Base-by-base conservation (phyloP, 2,888 invertebrate species). In the Yponomeuta malinellus region DNA sequence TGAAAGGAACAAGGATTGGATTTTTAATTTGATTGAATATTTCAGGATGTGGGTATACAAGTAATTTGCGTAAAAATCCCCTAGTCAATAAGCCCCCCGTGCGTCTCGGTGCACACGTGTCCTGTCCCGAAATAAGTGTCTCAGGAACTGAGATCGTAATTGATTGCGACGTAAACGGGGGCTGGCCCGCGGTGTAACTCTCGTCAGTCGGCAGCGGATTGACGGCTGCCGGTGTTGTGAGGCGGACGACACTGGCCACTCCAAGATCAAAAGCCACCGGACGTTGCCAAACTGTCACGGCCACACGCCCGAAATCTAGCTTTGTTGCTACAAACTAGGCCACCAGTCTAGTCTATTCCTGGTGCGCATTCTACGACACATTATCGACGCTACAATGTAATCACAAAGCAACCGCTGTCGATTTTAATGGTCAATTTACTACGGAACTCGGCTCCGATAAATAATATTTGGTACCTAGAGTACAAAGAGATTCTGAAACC, bases 331-430 rank as follows among this genome's bases (percentile, higher is more conserved):
- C 77, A 80, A 88, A 79, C 81, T 85, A 78, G 89, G 89, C 81
- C 89, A 84, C 83, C 83, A 79, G 79, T 83, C 81, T 79, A 81
- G 77, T 87, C 88, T 89, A 88, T 89, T 90, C 84, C 81, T 75
- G 83, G 63, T 70, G 37, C 69, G 33, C 12, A 63, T 82, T 80
- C 78, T 79, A 83, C 81, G 88, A 88, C 86, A 87, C 81, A 52
- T 70, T 63, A 29, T 37, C 33, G 33, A 82, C 78, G 80, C 76
- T 82, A 88, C 87, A 87, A 80, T 85, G 86, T 88, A 81, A 80
- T 81, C 77, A 81, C 78, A 82, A 82, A 83, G 78, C 77, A 75
- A 74, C 73, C 75, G 75, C 78, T 77, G 77, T 75, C 76, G 72
- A 75, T 74, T 76, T 76, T 78, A 77, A 77, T 75, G 75, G 75